Percentiles rank a stretch among this genome's conserved stretches.
Conservation (phyloP, 1,140 invertebrate species). For the Metopolophium dirhodum region DNA sequence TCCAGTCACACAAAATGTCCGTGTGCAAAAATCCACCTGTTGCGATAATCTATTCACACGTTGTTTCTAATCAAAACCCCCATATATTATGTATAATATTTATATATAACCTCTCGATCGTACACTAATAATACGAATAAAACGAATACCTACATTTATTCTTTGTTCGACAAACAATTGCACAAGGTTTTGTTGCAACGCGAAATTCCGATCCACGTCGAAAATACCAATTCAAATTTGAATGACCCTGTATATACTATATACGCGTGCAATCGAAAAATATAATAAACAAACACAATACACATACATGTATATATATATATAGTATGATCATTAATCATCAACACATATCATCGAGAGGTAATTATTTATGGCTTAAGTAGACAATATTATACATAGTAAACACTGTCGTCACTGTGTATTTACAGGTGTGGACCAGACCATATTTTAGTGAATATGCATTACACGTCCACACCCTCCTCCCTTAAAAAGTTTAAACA, state of each 20-base stretch:
- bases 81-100: not conserved
- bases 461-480: not conserved
- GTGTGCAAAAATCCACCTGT: not conserved
- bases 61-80: not conserved
- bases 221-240: not conserved
- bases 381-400: not conserved
- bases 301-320: not conserved
- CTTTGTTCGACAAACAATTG: slow-evolving; percentile 16
- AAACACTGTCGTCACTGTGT: too few relatives aligned
- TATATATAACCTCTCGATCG: not conserved
- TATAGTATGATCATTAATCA: not conserved
- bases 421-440: not conserved
- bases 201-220: not conserved
- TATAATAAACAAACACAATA: not conserved
- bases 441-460: not conserved
- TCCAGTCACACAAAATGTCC: not conserved
- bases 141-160: not conserved
- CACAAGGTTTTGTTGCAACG: not conserved
- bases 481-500: not conserved
- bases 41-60: not conserved
- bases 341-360: not conserved
- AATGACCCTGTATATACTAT: not conserved
- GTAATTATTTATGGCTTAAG: not conserved
- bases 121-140: not conserved
- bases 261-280: not conserved